These are phyloP conservation scores for Orycteropus afer DNA, from an alignment of 2,113 vertebrate species.

Conservation along the genomic window DNA sequence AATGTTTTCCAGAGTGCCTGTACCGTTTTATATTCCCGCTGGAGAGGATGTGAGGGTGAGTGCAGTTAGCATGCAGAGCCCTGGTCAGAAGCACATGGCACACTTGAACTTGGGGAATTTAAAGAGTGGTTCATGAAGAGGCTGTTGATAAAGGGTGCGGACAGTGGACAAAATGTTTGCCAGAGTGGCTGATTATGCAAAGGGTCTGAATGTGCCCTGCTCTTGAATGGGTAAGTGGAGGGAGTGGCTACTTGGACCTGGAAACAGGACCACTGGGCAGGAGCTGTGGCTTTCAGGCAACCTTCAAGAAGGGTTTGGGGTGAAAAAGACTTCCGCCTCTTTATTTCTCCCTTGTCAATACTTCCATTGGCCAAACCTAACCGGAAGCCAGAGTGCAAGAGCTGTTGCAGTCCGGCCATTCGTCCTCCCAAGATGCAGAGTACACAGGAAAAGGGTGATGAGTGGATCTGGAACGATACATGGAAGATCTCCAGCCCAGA, in stretches of 20 bases:
- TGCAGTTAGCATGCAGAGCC: neutral
- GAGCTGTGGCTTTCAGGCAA: neutral
- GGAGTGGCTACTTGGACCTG: too few relatives aligned
- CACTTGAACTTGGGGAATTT: neutral
- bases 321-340: neutral
- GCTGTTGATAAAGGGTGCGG: neutral
- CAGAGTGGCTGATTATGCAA: too few relatives aligned
- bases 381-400: neutral
- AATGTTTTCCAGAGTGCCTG: neutral
- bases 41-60: neutral
- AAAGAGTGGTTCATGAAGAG: neutral
- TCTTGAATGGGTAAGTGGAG: neutral
- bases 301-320: neutral
- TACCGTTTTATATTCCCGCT: neutral
- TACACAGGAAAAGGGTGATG: neutral
- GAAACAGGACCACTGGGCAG: neutral
- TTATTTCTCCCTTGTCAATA: neutral
- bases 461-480: neutral
- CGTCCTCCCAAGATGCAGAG: neutral
- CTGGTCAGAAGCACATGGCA: neutral
- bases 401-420: neutral
- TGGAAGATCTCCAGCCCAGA: neutral
- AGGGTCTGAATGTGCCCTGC: neutral
- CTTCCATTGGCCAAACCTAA: neutral
- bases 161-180: too few relatives aligned